Evolutionary conservation across 1,140 invertebrate genomes (phyloP).

Genomic region (Centruroides vittatus): DNA sequence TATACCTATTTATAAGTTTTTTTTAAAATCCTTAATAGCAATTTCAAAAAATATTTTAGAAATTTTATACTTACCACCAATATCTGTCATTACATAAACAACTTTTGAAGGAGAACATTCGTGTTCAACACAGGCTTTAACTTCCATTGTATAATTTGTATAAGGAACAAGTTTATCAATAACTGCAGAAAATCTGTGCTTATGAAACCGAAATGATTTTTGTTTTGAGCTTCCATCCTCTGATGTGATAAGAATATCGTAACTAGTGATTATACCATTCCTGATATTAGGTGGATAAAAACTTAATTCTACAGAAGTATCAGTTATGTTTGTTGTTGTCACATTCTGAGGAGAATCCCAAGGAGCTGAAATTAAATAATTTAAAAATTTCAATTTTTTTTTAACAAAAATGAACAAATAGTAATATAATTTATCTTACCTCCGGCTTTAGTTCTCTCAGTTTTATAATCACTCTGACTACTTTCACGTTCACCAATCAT

Average conservation of each 20-base stretch:
- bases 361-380: conserved; percentile 4
- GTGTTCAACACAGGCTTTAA: conserved; percentile 5
- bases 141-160: conserved; percentile 10
- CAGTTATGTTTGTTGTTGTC: not conserved
- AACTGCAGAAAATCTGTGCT: not conserved
- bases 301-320: not conserved
- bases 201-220: not conserved
- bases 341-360: conserved; percentile 7
- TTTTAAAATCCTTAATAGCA: too few relatives aligned
- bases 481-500: conserved; percentile 3
- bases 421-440: conserved; percentile 1
- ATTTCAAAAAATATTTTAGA: too few relatives aligned
- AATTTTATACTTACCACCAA: too few relatives aligned
- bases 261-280: conserved; percentile 6
- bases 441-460: conserved; percentile 3
- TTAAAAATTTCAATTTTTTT: not conserved
- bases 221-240: not conserved
- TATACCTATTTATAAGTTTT: too few relatives aligned
- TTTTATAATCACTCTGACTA: not conserved
- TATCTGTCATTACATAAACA: too few relatives aligned
- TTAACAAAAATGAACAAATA: not conserved
- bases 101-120: not conserved
- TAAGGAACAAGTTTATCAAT: not conserved
- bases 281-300: conserved; percentile 5
- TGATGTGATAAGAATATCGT: not conserved